Evolutionary conservation across 92 coral and sea anemone species (phyloP).

Genomic region (Epizoanthus rinbou): DNA sequence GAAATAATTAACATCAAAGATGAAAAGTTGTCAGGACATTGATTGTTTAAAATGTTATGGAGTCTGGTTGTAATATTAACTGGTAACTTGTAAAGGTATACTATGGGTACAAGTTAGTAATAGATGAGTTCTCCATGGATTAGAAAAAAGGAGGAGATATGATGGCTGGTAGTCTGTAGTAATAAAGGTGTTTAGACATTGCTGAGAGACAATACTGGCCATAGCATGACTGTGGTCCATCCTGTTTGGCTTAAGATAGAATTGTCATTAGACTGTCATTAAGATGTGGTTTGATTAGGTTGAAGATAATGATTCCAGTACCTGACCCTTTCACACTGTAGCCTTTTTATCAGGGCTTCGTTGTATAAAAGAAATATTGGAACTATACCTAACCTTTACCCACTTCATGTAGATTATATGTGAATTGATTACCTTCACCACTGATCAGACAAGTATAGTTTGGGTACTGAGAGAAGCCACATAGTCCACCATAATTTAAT

Average conservation of each 20-base stretch:
- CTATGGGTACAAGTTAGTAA: too few relatives aligned
- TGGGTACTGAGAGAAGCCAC: not conserved
- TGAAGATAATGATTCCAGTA: slow-evolving; percentile 34
- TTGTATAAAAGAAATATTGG: not conserved
- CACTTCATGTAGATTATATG: slow-evolving; percentile 17
- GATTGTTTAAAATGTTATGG: too few relatives aligned
- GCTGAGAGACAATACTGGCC: not conserved
- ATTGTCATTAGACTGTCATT: slow-evolving; percentile 1
- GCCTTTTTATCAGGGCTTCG: not conserved
- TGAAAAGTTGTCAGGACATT: too few relatives aligned
- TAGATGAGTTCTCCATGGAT: too few relatives aligned
- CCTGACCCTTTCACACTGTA: slow-evolving; percentile 9
- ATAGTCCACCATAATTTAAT: not conserved
- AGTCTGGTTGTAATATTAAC: too few relatives aligned
- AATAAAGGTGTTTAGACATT: not conserved
- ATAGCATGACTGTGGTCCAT: not conserved
- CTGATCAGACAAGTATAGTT: not conserved
- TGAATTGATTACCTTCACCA: slow-evolving; percentile 1
- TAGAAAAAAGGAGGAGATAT: too few relatives aligned
- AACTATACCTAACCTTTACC: not conserved
- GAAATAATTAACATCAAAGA: too few relatives aligned
- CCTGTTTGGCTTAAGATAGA: slow-evolving; percentile 15
- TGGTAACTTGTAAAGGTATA: too few relatives aligned
- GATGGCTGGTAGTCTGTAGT: too few relatives aligned
- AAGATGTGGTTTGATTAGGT: slow-evolving; percentile 33